Conservation (phyloP, 1,140 invertebrate genomes). For the Drosophila nigrodunni region DNA sequence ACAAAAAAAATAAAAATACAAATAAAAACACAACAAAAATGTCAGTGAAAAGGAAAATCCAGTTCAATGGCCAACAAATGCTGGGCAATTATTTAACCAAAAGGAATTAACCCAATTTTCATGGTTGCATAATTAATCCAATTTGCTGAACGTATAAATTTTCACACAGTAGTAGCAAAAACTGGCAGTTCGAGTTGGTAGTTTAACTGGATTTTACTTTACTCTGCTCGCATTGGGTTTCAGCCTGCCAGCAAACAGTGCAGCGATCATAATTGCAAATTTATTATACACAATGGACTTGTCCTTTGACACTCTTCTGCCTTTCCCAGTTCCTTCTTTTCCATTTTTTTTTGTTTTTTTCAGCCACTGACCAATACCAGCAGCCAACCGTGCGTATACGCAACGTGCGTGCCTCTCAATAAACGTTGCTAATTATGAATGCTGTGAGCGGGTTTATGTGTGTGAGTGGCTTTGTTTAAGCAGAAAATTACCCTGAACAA, state of each 20-base stretch:
- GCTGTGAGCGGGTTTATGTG: not conserved
- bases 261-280: slow-evolving; percentile 77
- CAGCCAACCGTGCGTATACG: slow-evolving; percentile 31
- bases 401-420: slow-evolving; percentile 7
- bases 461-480: not conserved
- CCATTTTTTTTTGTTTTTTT: no score
- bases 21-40: not conserved
- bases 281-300: slow-evolving; percentile 73
- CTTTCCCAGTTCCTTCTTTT: not conserved
- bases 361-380: not conserved
- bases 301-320: slow-evolving; percentile 34
- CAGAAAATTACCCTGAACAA: not conserved
- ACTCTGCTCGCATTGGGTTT: not conserved
- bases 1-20: slow-evolving; percentile 23
- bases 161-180: not conserved
- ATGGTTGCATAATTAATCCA: slow-evolving; percentile 82
- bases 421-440: not conserved
- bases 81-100: slow-evolving; percentile 70
- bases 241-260: slow-evolving; percentile 8
- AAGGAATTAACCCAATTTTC: slow-evolving; percentile 80
- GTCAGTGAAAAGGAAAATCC: not conserved
- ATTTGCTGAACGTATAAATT: slow-evolving; percentile 70
- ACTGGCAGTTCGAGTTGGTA: not conserved
- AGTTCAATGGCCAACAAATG: slow-evolving; percentile 53
- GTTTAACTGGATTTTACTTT: not conserved